phyloP scores from a whole-genome alignment of 1,140 invertebrate species.

The Cylas formicarius region DNA sequence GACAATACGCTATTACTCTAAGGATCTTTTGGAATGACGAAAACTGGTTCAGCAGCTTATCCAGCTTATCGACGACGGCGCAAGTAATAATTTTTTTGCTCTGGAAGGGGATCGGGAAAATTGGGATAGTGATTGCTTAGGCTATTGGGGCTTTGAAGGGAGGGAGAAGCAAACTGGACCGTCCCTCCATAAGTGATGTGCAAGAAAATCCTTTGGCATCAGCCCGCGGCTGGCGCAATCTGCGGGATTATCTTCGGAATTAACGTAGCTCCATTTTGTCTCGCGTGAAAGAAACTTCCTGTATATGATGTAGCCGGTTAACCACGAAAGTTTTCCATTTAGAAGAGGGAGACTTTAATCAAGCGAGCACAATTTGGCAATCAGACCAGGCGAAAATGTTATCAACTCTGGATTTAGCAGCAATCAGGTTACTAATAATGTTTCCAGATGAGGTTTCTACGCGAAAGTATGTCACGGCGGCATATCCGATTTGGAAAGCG shows the following conservation, averaged over 20 bases:
- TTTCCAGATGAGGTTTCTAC: background rate
- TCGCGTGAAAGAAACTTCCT: too few relatives aligned
- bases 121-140: background rate
- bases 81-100: conserved; percentile 6
- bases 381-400: conserved; percentile 15
- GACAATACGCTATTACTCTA: too few relatives aligned
- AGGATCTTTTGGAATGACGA: too few relatives aligned
- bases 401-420: conserved; percentile 23
- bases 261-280: conserved; percentile 26
- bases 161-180: background rate
- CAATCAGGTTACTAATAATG: conserved; percentile 9
- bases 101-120: background rate
- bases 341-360: conserved; percentile 18
- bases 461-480: conserved; percentile 18
- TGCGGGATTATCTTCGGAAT: conserved; percentile 26
- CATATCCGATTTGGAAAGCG: conserved; percentile 28
- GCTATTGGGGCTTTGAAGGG: background rate
- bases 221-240: conserved; percentile 29
- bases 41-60: too few relatives aligned
- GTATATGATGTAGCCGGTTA: conserved; percentile 39
- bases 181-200: conserved; percentile 2
- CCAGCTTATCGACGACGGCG: too few relatives aligned
- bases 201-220: background rate
- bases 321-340: too few relatives aligned
- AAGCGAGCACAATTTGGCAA: conserved; percentile 26